Conservation (phyloP, 2,888 invertebrate genomes). For the Melanargia galathea region DNA sequence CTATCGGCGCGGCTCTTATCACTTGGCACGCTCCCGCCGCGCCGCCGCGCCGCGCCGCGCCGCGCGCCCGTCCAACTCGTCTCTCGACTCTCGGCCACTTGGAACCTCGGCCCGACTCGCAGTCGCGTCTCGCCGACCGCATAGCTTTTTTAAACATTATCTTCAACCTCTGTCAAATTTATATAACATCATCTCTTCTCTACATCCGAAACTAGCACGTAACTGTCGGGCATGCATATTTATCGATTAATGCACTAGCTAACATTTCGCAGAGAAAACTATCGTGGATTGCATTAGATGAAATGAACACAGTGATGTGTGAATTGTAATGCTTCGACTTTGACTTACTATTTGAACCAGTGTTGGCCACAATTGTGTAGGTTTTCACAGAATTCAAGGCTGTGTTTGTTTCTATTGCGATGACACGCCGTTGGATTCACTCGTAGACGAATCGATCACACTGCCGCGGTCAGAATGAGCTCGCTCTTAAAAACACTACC, state of each 20-base stretch:
- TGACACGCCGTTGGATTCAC: conserved; percentile 66
- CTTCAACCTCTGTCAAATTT: conserved; percentile 43
- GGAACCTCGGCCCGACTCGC: conserved; percentile 47
- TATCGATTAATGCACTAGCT: conserved; percentile 18
- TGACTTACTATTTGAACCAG: conserved; percentile 79
- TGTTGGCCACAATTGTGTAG: conserved; percentile 75
- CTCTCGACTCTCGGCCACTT: conserved; percentile 55
- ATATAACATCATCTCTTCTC: conserved; percentile 16
- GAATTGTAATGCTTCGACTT: conserved; percentile 24
- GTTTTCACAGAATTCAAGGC: conserved; percentile 74
- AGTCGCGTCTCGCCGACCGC: conserved; percentile 41
- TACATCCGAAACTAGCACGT: conserved; percentile 12
- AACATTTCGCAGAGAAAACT: background rate
- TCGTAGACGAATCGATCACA: conserved; percentile 65
- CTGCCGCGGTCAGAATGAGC: conserved; percentile 55
- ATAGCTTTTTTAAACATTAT: conserved; percentile 57
- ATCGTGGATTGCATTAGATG: background rate
- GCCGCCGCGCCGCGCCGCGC: conserved; percentile 61
- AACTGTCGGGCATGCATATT: conserved; percentile 15
- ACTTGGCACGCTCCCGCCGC: conserved; percentile 81
- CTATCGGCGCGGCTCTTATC: conserved; percentile 82
- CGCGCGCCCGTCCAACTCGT: conserved; percentile 53
- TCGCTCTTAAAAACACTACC: conserved; percentile 65
- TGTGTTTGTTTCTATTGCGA: conserved; percentile 62
- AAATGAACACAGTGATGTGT: conserved; percentile 3